A percentile compares a stretch with the other conserved stretches of the same genome.
Conservation (phyloP, 2,113 vertebrate genomes). For the Phylloscopus trochiloides region DNA sequence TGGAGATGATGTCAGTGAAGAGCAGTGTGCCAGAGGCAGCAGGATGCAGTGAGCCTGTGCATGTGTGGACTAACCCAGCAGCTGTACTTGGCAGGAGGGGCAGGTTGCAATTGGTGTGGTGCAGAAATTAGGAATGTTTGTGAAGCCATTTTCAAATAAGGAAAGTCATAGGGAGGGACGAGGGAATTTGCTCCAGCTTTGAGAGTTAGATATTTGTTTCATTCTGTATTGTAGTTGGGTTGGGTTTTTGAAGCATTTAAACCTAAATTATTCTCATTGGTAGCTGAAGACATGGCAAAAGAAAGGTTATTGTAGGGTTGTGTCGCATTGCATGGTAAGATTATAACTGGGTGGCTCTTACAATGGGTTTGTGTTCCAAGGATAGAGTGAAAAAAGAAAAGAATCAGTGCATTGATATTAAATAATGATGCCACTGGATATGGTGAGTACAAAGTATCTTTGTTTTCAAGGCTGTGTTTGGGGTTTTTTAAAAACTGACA, state of each 20-base stretch:
- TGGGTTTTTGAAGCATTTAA: neutral
- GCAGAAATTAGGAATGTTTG: neutral
- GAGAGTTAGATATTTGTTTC: neutral
- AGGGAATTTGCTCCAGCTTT: neutral
- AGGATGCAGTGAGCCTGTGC: neutral
- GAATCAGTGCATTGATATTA: conserved; percentile 35
- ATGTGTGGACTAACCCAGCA: neutral
- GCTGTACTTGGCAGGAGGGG: neutral
- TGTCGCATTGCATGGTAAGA: neutral
- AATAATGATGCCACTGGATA: conserved; percentile 43
- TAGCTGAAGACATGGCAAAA: neutral
- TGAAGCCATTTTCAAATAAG: neutral
- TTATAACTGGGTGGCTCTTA: conserved; percentile 39
- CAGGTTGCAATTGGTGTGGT: neutral
- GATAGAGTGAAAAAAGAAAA: conserved; percentile 32
- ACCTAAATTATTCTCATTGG: neutral
- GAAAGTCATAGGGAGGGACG: neutral
- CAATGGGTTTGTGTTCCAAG: conserved; percentile 13
- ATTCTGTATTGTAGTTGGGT: neutral
- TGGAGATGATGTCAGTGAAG: conserved; percentile 13
- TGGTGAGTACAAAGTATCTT: conserved; percentile 15
- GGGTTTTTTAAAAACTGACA: neutral
- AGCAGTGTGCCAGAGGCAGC: neutral
- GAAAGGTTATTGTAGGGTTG: conserved; percentile 14
- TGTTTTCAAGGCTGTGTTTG: conserved; percentile 9